Evolutionary conservation across 2,888 invertebrate genomes (phyloP).

Genomic region (Pandemis corylana): DNA sequence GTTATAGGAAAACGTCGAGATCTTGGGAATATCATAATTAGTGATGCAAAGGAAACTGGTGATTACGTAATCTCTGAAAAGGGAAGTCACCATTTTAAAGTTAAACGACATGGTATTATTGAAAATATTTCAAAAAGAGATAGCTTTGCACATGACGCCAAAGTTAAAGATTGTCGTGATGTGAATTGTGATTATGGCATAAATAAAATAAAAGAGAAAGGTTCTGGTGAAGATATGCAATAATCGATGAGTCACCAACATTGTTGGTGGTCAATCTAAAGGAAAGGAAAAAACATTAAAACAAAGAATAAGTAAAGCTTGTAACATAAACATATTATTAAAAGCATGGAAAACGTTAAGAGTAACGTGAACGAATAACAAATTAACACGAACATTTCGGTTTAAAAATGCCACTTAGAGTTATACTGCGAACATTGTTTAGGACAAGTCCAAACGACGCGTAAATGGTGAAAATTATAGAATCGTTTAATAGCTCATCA

Average conservation of each 20-base stretch:
- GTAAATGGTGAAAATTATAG: not conserved
- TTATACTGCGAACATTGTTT: not conserved
- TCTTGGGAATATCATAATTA: conserved; percentile 30
- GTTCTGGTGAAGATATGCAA: not conserved
- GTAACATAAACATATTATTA: too few relatives aligned
- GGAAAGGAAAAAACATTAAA: not conserved
- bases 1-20: conserved; percentile 26
- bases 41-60: conserved; percentile 24
- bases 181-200: not conserved
- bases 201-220: conserved; percentile 7
- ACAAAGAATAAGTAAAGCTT: not conserved
- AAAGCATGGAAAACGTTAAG: too few relatives aligned
- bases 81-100: conserved; percentile 18
- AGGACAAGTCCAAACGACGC: not conserved
- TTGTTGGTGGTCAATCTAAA: not conserved
- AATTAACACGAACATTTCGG: too few relatives aligned
- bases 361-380: too few relatives aligned
- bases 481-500: not conserved
- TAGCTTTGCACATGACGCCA: not conserved
- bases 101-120: not conserved
- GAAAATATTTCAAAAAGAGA: not conserved
- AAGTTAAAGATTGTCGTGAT: not conserved
- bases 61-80: conserved; percentile 20
- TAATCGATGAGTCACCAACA: not conserved
- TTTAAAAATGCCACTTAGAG: not conserved